Conservation (phyloP, 2,797 vertebrate genomes). For the Oryzias sinensis region DNA sequence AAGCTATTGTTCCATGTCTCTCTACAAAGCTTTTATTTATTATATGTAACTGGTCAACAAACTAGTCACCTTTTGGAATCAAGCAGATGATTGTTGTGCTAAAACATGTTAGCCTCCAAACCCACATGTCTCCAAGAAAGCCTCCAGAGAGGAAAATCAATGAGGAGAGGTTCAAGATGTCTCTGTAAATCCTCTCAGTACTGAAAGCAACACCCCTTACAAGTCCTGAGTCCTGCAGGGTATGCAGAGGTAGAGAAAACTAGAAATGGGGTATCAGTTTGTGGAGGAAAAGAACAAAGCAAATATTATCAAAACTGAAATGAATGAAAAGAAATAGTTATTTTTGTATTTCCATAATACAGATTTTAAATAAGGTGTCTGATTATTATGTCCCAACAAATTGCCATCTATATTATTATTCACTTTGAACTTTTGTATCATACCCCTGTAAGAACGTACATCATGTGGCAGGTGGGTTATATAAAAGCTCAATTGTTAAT, state of each 20-base stretch:
- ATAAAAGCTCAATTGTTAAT: too few species aligned
- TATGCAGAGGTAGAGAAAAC: conserved; percentile 22
- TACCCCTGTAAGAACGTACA: too few species aligned
- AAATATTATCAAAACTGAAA: too few species aligned
- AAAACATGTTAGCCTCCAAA: conserved; percentile 37
- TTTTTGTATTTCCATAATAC: too few species aligned
- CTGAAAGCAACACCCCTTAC: conserved; percentile 37
- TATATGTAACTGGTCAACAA: not conserved
- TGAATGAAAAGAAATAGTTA: too few species aligned
- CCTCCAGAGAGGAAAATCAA: conserved; percentile 69
- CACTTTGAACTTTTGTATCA: too few species aligned
- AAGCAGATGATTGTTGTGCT: conserved; percentile 3
- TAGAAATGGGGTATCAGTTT: conserved; percentile 14
- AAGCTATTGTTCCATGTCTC: conserved; percentile 1
- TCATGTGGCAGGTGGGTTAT: too few species aligned
- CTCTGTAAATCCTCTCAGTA: conserved; percentile 67
- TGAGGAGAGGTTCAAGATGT: conserved; percentile 69
- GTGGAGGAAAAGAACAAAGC: not conserved
- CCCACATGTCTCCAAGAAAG: conserved; percentile 20
- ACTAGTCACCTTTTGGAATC: conserved; percentile 13
- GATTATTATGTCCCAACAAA: too few species aligned
- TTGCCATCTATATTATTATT: too few species aligned
- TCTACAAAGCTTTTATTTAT: conserved; percentile 3
- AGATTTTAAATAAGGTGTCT: too few species aligned
- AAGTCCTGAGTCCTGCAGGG: conserved; percentile 14